These are phyloP conservation scores for Euwallacea similis DNA, from an alignment of 1,140 invertebrate genomes.

Conservation along the genomic window DNA sequence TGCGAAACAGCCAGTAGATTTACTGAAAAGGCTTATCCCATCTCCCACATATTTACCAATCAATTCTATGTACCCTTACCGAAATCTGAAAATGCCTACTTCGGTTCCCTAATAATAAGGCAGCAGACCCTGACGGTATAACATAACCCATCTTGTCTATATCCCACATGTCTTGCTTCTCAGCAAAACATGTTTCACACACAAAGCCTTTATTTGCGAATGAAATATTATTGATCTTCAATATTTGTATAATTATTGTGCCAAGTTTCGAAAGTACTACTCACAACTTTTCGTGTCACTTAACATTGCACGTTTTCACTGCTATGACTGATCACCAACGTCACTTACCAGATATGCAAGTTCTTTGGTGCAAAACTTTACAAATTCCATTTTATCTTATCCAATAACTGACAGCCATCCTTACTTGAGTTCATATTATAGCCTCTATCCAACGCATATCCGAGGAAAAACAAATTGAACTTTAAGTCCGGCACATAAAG, in stretches of 20 bases:
- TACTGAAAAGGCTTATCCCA: too few relatives aligned
- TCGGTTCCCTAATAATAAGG: too few relatives aligned
- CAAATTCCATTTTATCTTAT: background rate
- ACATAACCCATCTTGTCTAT: too few relatives aligned
- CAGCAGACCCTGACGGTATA: too few relatives aligned
- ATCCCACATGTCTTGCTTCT: background rate
- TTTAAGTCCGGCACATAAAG: constrained; percentile 1
- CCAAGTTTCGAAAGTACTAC: background rate
- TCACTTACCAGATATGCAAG: background rate
- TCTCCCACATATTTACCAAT: too few relatives aligned
- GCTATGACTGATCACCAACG: background rate
- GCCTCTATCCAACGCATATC: background rate
- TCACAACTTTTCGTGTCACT: background rate
- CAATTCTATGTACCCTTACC: too few relatives aligned
- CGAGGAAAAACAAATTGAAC: background rate
- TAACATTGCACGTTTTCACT: background rate
- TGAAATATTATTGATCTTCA: background rate
- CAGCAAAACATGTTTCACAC: background rate
- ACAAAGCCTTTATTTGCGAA: background rate
- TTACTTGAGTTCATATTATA: background rate
- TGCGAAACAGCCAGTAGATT: too few relatives aligned
- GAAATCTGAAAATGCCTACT: too few relatives aligned
- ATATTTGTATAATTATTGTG: background rate
- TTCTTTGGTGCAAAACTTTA: background rate
- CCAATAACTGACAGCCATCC: background rate